Evolutionary conservation across 2,888 invertebrate species (phyloP).

Genomic region (Oxyteleia sp.): DNA sequence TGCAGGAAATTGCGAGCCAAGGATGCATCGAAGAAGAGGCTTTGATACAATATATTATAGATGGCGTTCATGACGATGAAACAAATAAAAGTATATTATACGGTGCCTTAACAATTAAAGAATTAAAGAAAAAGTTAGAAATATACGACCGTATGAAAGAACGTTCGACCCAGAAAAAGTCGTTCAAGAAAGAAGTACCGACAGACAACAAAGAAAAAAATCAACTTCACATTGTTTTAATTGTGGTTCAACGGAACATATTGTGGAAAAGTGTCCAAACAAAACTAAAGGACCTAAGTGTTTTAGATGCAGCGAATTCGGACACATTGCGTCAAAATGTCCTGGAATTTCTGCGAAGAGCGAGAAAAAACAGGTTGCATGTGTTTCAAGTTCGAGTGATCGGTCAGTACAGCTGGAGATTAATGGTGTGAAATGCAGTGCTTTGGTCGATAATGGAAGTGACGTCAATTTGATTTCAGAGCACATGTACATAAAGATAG

Average conservation of each 20-base stretch:
- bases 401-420: constrained; percentile 2
- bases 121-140: constrained; percentile 67
- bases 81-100: constrained; percentile 66
- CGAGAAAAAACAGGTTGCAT: neutral
- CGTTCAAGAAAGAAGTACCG: neutral
- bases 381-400: neutral
- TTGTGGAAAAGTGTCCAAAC: constrained; percentile 28
- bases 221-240: constrained; percentile 41
- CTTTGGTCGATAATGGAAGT: constrained; percentile 49
- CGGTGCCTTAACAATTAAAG: constrained; percentile 6
- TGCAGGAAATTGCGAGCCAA: constrained; percentile 71
- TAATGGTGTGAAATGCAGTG: constrained; percentile 20
- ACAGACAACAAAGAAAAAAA: constrained; percentile 7
- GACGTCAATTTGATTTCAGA: constrained; percentile 39
- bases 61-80: constrained; percentile 68
- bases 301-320: constrained; percentile 69
- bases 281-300: constrained; percentile 71
- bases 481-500: constrained; percentile 22
- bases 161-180: neutral
- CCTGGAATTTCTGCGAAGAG: neutral
- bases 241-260: constrained; percentile 54
- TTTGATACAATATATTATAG: constrained; percentile 70
- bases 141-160: constrained; percentile 57
- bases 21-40: constrained; percentile 71
- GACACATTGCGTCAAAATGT: constrained; percentile 44